phyloP scores from a whole-genome alignment of 2,797 vertebrate genomes.

The Silurus aristotelis region DNA sequence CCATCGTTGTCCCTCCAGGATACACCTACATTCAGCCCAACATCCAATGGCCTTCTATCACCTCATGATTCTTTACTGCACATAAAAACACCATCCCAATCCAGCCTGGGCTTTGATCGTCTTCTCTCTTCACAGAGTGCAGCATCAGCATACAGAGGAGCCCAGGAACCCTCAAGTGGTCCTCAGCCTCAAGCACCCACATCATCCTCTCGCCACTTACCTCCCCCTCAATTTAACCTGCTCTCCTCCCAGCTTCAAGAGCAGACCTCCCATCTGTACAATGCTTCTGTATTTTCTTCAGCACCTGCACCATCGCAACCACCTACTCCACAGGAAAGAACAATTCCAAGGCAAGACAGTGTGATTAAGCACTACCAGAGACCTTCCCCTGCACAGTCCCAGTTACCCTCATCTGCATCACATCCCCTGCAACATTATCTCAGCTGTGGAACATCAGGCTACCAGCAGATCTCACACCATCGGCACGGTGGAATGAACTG shows the following conservation, averaged over 20 bases:
- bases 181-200: slow-evolving; percentile 69
- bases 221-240: slow-evolving; percentile 83
- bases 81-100: slow-evolving; percentile 85
- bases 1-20: slow-evolving; percentile 87
- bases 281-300: slow-evolving; percentile 84
- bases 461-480: slow-evolving; percentile 80
- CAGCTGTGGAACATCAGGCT: slow-evolving; percentile 80
- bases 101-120: slow-evolving; percentile 85
- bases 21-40: slow-evolving; percentile 84
- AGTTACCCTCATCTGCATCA: slow-evolving; percentile 72
- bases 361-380: slow-evolving; percentile 92
- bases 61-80: slow-evolving; percentile 87
- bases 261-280: slow-evolving; percentile 84
- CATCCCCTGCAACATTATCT: slow-evolving; percentile 86
- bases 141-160: slow-evolving; percentile 67
- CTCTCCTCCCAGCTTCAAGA: slow-evolving; percentile 82
- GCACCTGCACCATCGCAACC: slow-evolving; percentile 65
- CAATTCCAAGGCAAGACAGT: slow-evolving; percentile 85
- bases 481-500: slow-evolving; percentile 79
- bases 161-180: slow-evolving; percentile 71
- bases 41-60: slow-evolving; percentile 87
- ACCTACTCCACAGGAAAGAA: slow-evolving; percentile 77
- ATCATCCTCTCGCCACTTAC: slow-evolving; percentile 78
- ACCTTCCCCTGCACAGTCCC: slow-evolving; percentile 76
- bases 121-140: slow-evolving; percentile 80